Evolutionary conservation across 2,888 invertebrate genomes (phyloP).

Genomic region (Andrena dorsata): DNA sequence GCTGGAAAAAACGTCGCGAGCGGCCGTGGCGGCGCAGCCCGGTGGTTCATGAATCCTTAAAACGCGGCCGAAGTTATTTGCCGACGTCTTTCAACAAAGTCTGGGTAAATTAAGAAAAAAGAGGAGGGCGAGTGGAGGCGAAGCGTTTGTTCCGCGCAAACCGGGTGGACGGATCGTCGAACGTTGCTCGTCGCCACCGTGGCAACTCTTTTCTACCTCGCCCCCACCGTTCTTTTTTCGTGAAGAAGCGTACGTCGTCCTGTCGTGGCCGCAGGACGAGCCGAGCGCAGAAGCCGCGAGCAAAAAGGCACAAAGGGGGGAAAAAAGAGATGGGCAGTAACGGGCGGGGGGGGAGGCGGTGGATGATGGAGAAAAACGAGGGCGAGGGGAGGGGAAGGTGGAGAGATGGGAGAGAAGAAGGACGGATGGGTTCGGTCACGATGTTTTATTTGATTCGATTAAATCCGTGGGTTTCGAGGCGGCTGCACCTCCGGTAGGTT

Average conservation of each 20-base stretch:
- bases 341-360: no score
- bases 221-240: constrained; percentile 10
- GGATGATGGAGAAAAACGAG: constrained; percentile 5
- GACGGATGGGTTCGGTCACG: constrained; percentile 28
- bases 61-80: constrained; percentile 58
- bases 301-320: constrained; percentile 16
- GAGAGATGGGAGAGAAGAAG: constrained; percentile 23
- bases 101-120: constrained; percentile 63
- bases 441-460: constrained; percentile 68
- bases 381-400: constrained; percentile 13
- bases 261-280: constrained; percentile 25
- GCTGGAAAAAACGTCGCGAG: constrained; percentile 20
- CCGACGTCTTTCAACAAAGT: constrained; percentile 58
- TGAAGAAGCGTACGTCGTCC: constrained; percentile 23
- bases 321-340: not conserved
- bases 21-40: constrained; percentile 3
- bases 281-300: constrained; percentile 23
- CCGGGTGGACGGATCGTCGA: constrained; percentile 49
- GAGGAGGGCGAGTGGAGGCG: constrained; percentile 14
- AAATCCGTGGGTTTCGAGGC: constrained; percentile 60
- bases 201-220: constrained; percentile 25
- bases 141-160: constrained; percentile 63
- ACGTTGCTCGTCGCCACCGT: constrained; percentile 30
- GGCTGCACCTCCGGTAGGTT: constrained; percentile 41
- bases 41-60: constrained; percentile 56